Evolutionary conservation across 1,140 invertebrate species (phyloP).

Genomic region (Condylostylus longicornis): DNA sequence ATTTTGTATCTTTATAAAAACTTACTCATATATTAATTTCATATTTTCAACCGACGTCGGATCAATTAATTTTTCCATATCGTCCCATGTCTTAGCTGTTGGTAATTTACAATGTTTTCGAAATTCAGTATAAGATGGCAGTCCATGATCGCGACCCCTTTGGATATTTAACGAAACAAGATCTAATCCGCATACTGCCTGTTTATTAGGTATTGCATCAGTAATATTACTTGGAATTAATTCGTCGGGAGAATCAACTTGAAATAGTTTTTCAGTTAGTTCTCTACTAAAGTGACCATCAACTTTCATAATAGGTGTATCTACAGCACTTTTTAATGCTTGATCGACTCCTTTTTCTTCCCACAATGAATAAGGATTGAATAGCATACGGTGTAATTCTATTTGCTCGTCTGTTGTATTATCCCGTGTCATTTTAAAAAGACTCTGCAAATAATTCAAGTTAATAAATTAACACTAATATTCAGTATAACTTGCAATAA

Average conservation of each 20-base stretch:
- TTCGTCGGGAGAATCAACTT: slow-evolving; percentile 30
- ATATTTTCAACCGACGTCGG: slow-evolving; percentile 44
- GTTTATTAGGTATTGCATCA: too few relatives aligned
- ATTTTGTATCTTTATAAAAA: too few relatives aligned
- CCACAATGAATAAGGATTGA: slow-evolving; percentile 70
- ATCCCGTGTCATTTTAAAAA: slow-evolving; percentile 49
- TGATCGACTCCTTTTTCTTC: slow-evolving; percentile 39
- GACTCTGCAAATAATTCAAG: slow-evolving; percentile 23
- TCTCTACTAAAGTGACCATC: slow-evolving; percentile 53
- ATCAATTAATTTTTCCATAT: slow-evolving; percentile 51
- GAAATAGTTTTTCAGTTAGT: slow-evolving; percentile 49
- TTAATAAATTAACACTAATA: background rate
- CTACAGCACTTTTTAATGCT: slow-evolving; percentile 44
- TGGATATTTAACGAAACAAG: slow-evolving; percentile 76
- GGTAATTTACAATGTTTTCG: slow-evolving; percentile 57
- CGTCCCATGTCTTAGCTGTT: slow-evolving; percentile 51
- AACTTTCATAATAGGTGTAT: slow-evolving; percentile 48
- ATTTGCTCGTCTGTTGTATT: slow-evolving; percentile 47
- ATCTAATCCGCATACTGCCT: slow-evolving; percentile 60
- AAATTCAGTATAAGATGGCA: slow-evolving; percentile 64
- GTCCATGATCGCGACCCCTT: slow-evolving; percentile 74
- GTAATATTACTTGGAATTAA: slow-evolving; percentile 13
- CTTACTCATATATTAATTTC: slow-evolving; percentile 45
- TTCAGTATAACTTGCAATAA: slow-evolving; percentile 19
- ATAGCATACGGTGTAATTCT: slow-evolving; percentile 63